These are phyloP conservation scores for Patella pellucida DNA, from an alignment of 2,888 invertebrate species.

Conservation along the genomic window DNA sequence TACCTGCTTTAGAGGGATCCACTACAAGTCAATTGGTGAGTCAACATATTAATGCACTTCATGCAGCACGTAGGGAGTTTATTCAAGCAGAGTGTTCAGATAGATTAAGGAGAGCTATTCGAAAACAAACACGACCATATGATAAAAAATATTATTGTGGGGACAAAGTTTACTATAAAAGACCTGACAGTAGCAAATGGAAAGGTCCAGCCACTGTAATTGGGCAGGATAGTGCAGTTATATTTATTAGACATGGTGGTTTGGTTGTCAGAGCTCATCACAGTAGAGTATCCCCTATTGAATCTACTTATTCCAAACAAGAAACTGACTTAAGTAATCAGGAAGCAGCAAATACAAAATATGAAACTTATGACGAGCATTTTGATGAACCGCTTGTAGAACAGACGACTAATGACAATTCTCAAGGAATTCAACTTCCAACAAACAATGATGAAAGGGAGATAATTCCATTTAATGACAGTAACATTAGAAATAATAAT, in stretches of 20 bases:
- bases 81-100: slow-evolving; percentile 21
- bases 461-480: too few relatives aligned
- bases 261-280: slow-evolving; percentile 6
- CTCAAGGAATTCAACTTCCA: too few relatives aligned
- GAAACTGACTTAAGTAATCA: too few relatives aligned
- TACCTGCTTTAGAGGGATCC: slow-evolving; percentile 25
- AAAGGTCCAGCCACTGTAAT: slow-evolving; percentile 8
- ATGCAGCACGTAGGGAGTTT: slow-evolving; percentile 15
- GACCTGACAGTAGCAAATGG: slow-evolving; percentile 3
- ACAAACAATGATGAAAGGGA: too few relatives aligned
- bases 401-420: too few relatives aligned
- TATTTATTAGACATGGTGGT: slow-evolving; percentile 6
- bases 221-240: slow-evolving; percentile 3
- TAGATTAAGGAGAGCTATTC: slow-evolving; percentile 21
- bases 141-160: slow-evolving; percentile 10
- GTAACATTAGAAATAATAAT: too few relatives aligned
- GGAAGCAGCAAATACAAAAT: too few relatives aligned
- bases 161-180: slow-evolving; percentile 10
- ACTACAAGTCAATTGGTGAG: slow-evolving; percentile 22
- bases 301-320: too few relatives aligned
- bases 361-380: too few relatives aligned
- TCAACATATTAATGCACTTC: slow-evolving; percentile 14
- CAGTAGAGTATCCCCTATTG: not conserved
- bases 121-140: slow-evolving; percentile 20
- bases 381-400: too few relatives aligned